These are phyloP conservation scores for Lutraria rhynchaena DNA, from an alignment of 1,140 invertebrate species.

Conservation along the genomic window DNA sequence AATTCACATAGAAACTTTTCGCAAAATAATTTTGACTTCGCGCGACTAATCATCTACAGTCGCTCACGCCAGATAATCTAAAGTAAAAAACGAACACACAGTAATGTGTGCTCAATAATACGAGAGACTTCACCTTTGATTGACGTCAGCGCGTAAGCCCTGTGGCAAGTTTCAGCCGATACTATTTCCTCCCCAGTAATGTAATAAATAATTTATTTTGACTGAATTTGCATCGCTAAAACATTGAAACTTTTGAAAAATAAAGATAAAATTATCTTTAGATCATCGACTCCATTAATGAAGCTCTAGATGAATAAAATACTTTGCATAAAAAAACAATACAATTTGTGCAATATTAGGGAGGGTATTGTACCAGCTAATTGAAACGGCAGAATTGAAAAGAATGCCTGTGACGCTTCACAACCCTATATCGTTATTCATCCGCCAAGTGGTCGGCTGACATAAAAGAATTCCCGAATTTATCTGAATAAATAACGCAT, in stretches of 20 bases:
- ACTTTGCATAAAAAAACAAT: background rate
- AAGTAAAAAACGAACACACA: constrained; percentile 76
- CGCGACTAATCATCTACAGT: constrained; percentile 57
- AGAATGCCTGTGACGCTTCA: constrained; percentile 79
- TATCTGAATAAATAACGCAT: constrained; percentile 66
- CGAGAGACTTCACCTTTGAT: constrained; percentile 70
- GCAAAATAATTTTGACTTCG: constrained; percentile 46
- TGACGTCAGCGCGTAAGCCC: constrained; percentile 79
- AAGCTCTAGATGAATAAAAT: background rate
- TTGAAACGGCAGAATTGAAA: constrained; percentile 80
- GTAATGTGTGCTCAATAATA: constrained; percentile 79
- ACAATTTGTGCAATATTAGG: constrained; percentile 17
- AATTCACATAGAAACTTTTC: constrained; percentile 14
- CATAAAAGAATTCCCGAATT: constrained; percentile 76
- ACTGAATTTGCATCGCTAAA: background rate
- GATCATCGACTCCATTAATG: background rate
- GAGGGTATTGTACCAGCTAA: constrained; percentile 70
- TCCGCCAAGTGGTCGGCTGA: constrained; percentile 75
- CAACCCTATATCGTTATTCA: constrained; percentile 71
- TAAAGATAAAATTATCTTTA: background rate
- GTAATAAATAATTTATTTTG: background rate
- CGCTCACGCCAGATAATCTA: constrained; percentile 67
- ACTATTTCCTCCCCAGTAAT: constrained; percentile 61
- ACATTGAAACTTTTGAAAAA: background rate
- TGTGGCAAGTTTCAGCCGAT: constrained; percentile 72